Percentiles rank a stretch among this genome's conserved stretches.
These are phyloP conservation scores for Python bivittatus DNA, from an alignment of 2,113 vertebrate species.

Conservation along the genomic window DNA sequence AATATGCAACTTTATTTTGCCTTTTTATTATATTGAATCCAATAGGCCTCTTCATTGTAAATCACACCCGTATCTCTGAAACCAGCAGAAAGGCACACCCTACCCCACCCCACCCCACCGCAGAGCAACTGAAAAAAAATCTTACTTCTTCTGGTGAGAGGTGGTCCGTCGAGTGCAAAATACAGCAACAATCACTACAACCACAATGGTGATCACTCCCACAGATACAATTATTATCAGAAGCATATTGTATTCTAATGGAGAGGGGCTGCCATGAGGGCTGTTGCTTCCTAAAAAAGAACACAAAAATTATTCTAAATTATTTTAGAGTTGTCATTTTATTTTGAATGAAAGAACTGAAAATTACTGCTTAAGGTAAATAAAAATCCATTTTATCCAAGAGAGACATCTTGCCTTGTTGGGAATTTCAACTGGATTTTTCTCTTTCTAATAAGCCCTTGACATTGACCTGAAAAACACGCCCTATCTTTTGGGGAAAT, in stretches of 20 bases:
- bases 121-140: background rate
- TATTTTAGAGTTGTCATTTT: background rate
- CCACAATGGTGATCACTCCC: conserved; percentile 90
- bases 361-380: background rate
- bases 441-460: background rate
- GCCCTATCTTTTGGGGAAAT: background rate
- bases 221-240: conserved; percentile 93
- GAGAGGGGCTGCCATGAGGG: conserved; percentile 79
- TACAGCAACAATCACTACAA: conserved; percentile 91
- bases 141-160: conserved; percentile 97
- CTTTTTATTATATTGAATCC: background rate
- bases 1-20: background rate
- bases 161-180: conserved; percentile 92
- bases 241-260: conserved; percentile 85
- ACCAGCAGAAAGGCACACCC: background rate
- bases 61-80: background rate
- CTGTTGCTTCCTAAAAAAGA: conserved; percentile 82
- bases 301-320: background rate
- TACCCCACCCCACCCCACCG: too few relatives aligned
- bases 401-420: background rate
- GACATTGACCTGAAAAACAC: background rate
- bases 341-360: background rate
- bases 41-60: background rate
- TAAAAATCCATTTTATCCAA: background rate
- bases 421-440: background rate